These are phyloP conservation scores for Torymus tubicola DNA, from an alignment of 2,888 invertebrate genomes.

Conservation along the genomic window DNA sequence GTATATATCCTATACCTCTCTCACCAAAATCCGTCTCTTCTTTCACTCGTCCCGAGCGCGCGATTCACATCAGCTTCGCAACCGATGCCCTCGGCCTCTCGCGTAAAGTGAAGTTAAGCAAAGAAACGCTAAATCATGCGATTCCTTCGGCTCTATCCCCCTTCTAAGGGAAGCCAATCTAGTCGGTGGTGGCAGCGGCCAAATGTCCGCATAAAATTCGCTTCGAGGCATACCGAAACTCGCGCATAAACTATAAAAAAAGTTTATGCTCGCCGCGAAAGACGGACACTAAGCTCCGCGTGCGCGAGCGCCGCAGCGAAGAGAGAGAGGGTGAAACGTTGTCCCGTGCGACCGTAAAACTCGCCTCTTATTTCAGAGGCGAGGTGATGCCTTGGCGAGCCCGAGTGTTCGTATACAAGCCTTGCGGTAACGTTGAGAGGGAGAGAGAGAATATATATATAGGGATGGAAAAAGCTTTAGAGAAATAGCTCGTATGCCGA, in stretches of 20 bases:
- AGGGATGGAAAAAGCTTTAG: too few relatives aligned
- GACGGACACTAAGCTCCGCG: neutral
- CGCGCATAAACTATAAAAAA: slow-evolving; percentile 48
- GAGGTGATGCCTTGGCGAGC: slow-evolving; percentile 2
- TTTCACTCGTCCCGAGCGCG: too few relatives aligned
- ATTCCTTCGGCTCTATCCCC: neutral
- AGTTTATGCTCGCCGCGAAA: slow-evolving; percentile 28
- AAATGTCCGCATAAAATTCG: slow-evolving; percentile 37
- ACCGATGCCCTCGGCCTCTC: too few relatives aligned
- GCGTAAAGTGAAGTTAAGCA: neutral
- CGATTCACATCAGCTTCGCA: too few relatives aligned
- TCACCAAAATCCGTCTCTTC: too few relatives aligned
- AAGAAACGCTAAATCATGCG: slow-evolving; percentile 22
- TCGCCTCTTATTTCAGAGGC: slow-evolving; percentile 25
- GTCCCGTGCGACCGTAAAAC: slow-evolving; percentile 23
- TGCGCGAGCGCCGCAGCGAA: too few relatives aligned
- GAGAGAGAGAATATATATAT: neutral
- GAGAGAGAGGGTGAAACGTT: neutral
- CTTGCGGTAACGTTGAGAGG: neutral
- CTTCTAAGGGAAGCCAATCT: slow-evolving; percentile 6
- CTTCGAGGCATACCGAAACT: slow-evolving; percentile 31
- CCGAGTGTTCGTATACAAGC: neutral
- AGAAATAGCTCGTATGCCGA: too few relatives aligned
- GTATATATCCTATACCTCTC: too few relatives aligned
- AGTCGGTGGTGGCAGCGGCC: neutral